Evolutionary conservation across 2,113 vertebrate genomes (phyloP), one percentile per base, ranked within the genome.

Genomic region (Pterophyllum scalare): DNA sequence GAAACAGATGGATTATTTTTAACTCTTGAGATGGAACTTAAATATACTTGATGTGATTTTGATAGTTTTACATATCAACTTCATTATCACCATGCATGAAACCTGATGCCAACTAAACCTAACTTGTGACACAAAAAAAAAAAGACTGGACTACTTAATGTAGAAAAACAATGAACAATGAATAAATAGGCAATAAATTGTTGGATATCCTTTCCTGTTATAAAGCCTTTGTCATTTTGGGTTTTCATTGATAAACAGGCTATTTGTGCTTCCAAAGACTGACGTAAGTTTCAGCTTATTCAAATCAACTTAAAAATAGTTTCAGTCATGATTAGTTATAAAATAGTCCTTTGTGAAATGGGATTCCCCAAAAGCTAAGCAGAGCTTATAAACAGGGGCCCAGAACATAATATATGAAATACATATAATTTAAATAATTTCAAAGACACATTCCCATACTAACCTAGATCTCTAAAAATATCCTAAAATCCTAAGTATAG

Each of bases 161-260:
- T 79, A 46, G 14, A 81, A 81, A 67, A 58, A 82, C 19, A 58
- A 65, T 1, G 67, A 72, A 33, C 9, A 54, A 14, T 72, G 26
- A 61, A 20, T 46, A 77, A 61, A 35, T 52, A 67, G 75, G 87
- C 76, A 91, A 91, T 87, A 86, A 88, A 88, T 75, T 59, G 12
- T 64, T 75, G 4, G 20, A 59, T 19, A 59, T 77, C 35, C 22
- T 2, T 13, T 72, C 46, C 46, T 72, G 26, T 54, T 72, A 72
- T 54, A 33, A 72, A 54, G 67, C 6, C 2, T 33, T 33, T 5
- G 65, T 52, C 65, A 31, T 52, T 58, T 43, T 54, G 38, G 38
- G 35, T 57, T 12, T 4, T 10, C 19, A 46, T 5, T 57, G 2
- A 57, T 82, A 15, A 31, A 33, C 8, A 56, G 35, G 43, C 43